These are phyloP conservation scores for Anguilla pacifica DNA, from an alignment of 2,797 vertebrate species.

Conservation along the genomic window DNA sequence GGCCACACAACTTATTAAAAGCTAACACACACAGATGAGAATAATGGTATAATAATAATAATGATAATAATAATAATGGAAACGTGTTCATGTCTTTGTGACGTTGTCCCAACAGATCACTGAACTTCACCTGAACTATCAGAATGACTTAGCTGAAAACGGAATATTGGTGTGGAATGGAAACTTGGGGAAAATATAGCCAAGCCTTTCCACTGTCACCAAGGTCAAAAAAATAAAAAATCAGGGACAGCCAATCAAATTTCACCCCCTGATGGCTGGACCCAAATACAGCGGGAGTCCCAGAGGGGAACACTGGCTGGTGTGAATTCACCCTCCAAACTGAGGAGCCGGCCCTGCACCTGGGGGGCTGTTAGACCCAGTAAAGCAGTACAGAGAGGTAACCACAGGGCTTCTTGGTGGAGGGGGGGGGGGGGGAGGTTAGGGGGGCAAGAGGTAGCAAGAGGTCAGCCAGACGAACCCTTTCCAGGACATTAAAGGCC, in stretches of 20 bases:
- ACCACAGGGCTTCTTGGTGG: not conserved
- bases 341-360: not conserved
- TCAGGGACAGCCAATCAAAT: not conserved
- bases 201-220: not conserved
- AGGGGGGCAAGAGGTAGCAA: not conserved
- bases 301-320: not conserved
- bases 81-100: not conserved
- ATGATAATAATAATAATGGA: not conserved
- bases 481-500: not conserved
- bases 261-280: not conserved
- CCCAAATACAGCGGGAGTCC: not conserved
- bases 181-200: not conserved
- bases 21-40: not conserved
- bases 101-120: not conserved
- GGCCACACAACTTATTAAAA: not conserved
- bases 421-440: not conserved
- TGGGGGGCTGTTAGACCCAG: not conserved
- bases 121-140: not conserved
- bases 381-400: not conserved
- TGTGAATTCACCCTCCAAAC: not conserved
- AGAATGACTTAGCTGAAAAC: not conserved
- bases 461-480: not conserved
- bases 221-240: not conserved
- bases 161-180: not conserved
- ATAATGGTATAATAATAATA: not conserved